Percentiles rank a stretch among this genome's conserved stretches.
These are phyloP conservation scores for Acipenser transmontanus DNA, from an alignment of 2,797 vertebrate species.

Conservation along the genomic window DNA sequence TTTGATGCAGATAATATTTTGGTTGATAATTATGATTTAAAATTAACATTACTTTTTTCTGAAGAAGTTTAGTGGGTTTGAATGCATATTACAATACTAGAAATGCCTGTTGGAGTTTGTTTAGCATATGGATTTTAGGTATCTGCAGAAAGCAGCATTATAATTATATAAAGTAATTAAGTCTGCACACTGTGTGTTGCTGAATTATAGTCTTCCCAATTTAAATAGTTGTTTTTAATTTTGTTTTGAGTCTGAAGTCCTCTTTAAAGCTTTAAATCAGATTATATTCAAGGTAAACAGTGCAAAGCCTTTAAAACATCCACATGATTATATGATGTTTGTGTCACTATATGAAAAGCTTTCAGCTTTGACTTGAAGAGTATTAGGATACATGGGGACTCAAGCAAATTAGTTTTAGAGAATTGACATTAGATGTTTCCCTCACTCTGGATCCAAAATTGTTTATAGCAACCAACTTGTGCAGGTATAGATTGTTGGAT, in stretches of 20 bases:
- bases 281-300: background rate
- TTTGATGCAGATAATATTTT: slow-evolving; percentile 62
- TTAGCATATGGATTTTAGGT: background rate
- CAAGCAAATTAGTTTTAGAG: too few species aligned
- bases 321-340: too few species aligned
- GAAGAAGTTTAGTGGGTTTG: slow-evolving; percentile 3
- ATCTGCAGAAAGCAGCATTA: background rate
- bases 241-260: background rate
- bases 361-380: too few species aligned
- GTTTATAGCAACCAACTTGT: too few species aligned
- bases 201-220: too few species aligned
- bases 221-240: background rate
- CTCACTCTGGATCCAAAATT: too few species aligned
- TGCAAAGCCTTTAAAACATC: too few species aligned
- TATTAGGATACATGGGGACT: too few species aligned
- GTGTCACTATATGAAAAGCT: too few species aligned
- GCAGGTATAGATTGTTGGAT: too few species aligned
- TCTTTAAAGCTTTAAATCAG: background rate
- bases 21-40: slow-evolving; percentile 55
- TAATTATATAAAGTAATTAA: slow-evolving; percentile 1
- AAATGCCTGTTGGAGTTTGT: background rate
- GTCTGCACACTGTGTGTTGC: background rate
- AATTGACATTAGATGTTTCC: too few species aligned
- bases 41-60: slow-evolving; percentile 8
- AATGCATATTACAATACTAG: background rate